Conservation (phyloP, 1,140 invertebrate species). For the Aphaenogaster ashmeadi region DNA sequence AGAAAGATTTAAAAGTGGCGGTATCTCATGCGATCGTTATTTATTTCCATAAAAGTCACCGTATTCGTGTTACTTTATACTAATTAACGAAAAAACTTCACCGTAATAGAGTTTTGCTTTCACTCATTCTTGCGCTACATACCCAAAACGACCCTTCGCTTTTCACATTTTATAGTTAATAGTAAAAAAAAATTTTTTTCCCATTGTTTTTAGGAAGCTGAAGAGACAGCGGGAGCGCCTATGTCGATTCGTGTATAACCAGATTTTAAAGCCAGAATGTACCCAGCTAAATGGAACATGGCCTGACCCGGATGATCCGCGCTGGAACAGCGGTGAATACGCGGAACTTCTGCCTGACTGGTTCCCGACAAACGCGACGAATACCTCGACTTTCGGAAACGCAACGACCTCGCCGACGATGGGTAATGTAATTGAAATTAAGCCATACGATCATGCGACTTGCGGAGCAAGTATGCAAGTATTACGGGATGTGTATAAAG, state of each 20-base stretch:
- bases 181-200: slow-evolving; percentile 22
- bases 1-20: not conserved
- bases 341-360: slow-evolving; percentile 82
- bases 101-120: not conserved
- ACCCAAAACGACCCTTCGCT: not conserved
- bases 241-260: slow-evolving; percentile 90
- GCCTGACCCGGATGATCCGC: slow-evolving; percentile 82
- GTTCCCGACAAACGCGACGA: slow-evolving; percentile 83
- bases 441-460: not conserved
- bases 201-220: slow-evolving; percentile 88
- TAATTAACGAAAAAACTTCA: not conserved
- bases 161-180: not conserved
- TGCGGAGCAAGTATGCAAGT: not conserved
- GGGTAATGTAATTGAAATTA: slow-evolving; percentile 75
- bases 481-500: not conserved
- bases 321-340: slow-evolving; percentile 83
- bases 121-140: not conserved
- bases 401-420: slow-evolving; percentile 77
- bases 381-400: slow-evolving; percentile 79
- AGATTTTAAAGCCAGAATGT: slow-evolving; percentile 89
- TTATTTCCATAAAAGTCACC: not conserved
- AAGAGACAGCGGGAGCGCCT: slow-evolving; percentile 89
- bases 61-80: not conserved
- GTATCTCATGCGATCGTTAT: slow-evolving; percentile 17
- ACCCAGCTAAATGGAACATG: slow-evolving; percentile 87